Evolutionary conservation across 2,888 invertebrate species (phyloP), one percentile per base, ranked within the genome.

Genomic region (Nysson spinosus): DNA sequence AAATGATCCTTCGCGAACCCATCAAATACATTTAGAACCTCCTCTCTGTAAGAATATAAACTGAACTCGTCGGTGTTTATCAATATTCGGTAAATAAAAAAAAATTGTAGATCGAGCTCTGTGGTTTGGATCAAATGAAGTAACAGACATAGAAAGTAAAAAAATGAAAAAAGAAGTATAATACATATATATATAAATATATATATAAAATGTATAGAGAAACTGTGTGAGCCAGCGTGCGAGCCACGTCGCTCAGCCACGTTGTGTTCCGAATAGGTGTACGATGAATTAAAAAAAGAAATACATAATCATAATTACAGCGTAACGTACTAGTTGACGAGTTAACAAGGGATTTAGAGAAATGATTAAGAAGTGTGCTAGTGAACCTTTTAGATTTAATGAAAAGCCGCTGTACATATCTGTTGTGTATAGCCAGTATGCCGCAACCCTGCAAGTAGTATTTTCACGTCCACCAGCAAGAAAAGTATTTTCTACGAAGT

Each of bases 211-310:
- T 54, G 54, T 50, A 55, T 55, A 70, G 61, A 56, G 58, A 68
- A 69, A 65, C 58, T 65, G 47, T 64, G 72, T 73, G 82, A 81
- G 83, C 81, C 82, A 83, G 79, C 82, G 83, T 82, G 81, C 81
- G 82, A 81, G 82, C 83, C 77, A 73, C 80, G 82, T 79, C 80
- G 82, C 83, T 82, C 80, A 69, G 78, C 80, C 84, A 77, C 83
- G 82, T 84, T 84, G 83, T 82, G 81, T 84, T 84, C 82, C 78
- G 69, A 58, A 81, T 85, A 85, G 83, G 58, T 80, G 77, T 80
- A 80, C 76, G 75, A 75, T 72, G 72, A 76, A 80, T 75, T 78
- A 78, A 81, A 57, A 56, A 61, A 56, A 69, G 51, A 58, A 46
- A 75, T 72, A 77, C 76, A 76, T 76, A 76, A 76, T 76, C 76